Evolutionary conservation across 1,140 invertebrate species (phyloP).

Genomic region (Zaprionus davidi): DNA sequence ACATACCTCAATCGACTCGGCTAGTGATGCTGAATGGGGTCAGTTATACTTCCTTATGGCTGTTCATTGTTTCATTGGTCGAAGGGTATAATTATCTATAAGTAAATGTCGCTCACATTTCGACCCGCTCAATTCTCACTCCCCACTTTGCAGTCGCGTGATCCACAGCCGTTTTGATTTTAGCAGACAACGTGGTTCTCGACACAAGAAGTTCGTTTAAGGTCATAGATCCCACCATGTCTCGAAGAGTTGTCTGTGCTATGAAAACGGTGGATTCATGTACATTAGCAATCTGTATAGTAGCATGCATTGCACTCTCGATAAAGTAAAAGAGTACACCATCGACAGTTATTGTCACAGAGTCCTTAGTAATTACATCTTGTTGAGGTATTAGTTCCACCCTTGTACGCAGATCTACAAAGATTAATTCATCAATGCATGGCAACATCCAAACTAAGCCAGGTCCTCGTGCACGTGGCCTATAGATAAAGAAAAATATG

Average conservation of each 20-base stretch:
- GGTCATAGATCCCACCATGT: slow-evolving; percentile 91
- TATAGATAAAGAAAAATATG: neutral
- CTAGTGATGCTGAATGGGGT: too few relatives aligned
- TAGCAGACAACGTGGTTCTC: slow-evolving; percentile 53
- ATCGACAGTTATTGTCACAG: slow-evolving; percentile 91
- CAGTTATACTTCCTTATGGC: too few relatives aligned
- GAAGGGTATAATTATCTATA: too few relatives aligned
- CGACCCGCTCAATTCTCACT: slow-evolving; percentile 96
- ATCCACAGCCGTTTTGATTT: slow-evolving; percentile 56
- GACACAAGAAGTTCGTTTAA: slow-evolving; percentile 87
- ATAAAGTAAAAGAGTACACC: slow-evolving; percentile 91
- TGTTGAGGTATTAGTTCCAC: slow-evolving; percentile 90
- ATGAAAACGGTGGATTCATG: slow-evolving; percentile 89
- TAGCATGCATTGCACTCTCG: slow-evolving; percentile 91
- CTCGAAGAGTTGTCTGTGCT: slow-evolving; percentile 86
- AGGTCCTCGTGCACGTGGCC: slow-evolving; percentile 47
- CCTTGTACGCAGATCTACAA: slow-evolving; percentile 89
- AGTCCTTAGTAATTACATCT: slow-evolving; percentile 90
- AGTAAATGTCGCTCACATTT: slow-evolving; percentile 89
- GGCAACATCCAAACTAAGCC: slow-evolving; percentile 90
- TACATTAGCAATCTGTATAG: slow-evolving; percentile 93
- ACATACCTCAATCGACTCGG: too few relatives aligned
- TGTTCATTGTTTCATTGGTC: too few relatives aligned
- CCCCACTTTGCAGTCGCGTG: slow-evolving; percentile 90
- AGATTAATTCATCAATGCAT: slow-evolving; percentile 90